phyloP scores from a whole-genome alignment of 2,113 vertebrate species.

The Pavo muticus region DNA sequence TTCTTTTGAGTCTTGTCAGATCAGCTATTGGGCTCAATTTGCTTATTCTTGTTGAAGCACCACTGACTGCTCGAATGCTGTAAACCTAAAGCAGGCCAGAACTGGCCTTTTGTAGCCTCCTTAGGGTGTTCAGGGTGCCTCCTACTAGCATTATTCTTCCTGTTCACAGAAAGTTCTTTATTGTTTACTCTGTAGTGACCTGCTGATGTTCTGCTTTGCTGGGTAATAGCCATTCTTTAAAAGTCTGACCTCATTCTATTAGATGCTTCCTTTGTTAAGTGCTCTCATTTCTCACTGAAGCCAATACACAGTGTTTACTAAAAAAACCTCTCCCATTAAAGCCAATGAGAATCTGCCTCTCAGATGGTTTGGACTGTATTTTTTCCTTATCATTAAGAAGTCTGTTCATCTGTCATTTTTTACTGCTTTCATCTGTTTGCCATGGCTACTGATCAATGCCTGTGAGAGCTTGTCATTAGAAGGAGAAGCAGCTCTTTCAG shows the following conservation, averaged over 20 bases:
- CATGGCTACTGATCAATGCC: conserved; percentile 13
- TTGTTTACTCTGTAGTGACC: not conserved
- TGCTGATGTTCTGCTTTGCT: not conserved
- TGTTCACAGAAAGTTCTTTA: not conserved
- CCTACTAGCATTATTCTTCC: not conserved
- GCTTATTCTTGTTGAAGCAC: not conserved
- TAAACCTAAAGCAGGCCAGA: not conserved
- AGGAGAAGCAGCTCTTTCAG: conserved; percentile 7
- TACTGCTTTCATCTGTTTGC: conserved; percentile 18
- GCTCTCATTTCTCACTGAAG: conserved; percentile 5
- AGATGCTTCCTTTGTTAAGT: not conserved
- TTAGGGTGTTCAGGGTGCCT: not conserved
- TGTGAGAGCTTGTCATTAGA: conserved; percentile 42
- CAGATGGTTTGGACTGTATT: not conserved
- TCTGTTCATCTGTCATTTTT: conserved; percentile 8
- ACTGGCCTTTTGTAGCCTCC: not conserved
- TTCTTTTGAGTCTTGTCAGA: not conserved
- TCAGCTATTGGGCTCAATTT: not conserved
- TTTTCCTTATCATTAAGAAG: not conserved
- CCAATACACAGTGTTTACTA: not conserved
- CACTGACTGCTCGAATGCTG: not conserved
- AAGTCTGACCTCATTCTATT: conserved; percentile 50
- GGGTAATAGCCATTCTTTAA: not conserved
- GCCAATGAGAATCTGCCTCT: conserved; percentile 1
- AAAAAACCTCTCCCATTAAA: not conserved